A percentile compares a stretch with the other conserved stretches of the same genome.
phyloP scores from a whole-genome alignment of 1,140 invertebrate species.

The Trachymyrmex septentrionalis region DNA sequence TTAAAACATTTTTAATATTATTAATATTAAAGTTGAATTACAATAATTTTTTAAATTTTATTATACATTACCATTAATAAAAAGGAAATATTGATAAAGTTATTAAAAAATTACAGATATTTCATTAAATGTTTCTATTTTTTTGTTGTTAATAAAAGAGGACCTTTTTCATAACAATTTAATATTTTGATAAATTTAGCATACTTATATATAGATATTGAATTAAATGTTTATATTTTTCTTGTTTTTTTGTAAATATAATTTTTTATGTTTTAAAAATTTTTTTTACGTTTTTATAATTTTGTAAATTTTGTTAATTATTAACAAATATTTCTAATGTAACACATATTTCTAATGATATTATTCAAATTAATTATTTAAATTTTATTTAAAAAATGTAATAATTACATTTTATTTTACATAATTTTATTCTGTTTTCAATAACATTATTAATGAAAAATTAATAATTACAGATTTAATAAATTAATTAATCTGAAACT shows the following conservation, averaged over 20 bases:
- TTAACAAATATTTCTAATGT: not conserved
- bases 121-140: not conserved
- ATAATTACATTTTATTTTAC: not conserved
- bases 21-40: not conserved
- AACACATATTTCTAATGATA: not conserved
- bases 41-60: not conserved
- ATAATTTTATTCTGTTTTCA: not conserved
- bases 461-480: not conserved
- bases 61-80: not conserved
- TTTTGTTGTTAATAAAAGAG: not conserved
- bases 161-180: not conserved
- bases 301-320: not conserved
- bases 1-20: not conserved
- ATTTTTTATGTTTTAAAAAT: no score
- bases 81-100: not conserved
- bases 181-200: not conserved
- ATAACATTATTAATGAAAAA: not conserved
- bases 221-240: not conserved
- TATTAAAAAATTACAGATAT: not conserved
- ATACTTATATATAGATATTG: no score
- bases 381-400: not conserved
- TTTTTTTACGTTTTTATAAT: not conserved
- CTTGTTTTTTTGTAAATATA: not conserved
- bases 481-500: no score
- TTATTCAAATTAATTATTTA: constrained; percentile 26